phyloP scores from a whole-genome alignment of 1,140 invertebrate species.

The Drosophila pallidifrons region DNA sequence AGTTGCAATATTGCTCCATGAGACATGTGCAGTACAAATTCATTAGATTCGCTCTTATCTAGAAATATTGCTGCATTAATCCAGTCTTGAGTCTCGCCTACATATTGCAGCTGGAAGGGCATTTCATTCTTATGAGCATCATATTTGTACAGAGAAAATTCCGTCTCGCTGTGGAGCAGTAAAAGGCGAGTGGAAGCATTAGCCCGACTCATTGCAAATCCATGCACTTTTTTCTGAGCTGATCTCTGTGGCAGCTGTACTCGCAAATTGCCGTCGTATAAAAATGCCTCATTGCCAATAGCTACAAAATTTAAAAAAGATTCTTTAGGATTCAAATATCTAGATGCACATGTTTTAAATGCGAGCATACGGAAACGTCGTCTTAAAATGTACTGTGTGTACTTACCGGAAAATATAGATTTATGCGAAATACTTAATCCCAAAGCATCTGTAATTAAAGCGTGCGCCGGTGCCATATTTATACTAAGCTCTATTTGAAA shows the following conservation, averaged over 20 bases:
- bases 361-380: too few relatives aligned
- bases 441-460: too few relatives aligned
- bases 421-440: too few relatives aligned
- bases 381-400: too few relatives aligned
- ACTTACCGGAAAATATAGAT: too few relatives aligned
- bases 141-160: constrained; percentile 46
- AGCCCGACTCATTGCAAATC: constrained; percentile 33
- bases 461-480: too few relatives aligned
- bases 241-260: constrained; percentile 24
- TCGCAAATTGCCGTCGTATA: neutral
- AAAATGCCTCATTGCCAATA: constrained; percentile 54
- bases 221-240: constrained; percentile 54
- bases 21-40: constrained; percentile 68
- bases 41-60: constrained; percentile 10
- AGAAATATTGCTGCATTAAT: constrained; percentile 69
- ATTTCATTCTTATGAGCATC: neutral
- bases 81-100: constrained; percentile 73
- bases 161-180: constrained; percentile 60
- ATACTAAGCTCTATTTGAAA: too few relatives aligned
- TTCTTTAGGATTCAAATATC: neutral
- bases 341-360: neutral
- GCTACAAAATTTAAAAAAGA: constrained; percentile 28
- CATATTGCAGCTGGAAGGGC: constrained; percentile 50
- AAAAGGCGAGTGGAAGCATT: constrained; percentile 10
- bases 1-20: constrained; percentile 65